A percentile compares a stretch with the other conserved stretches of the same genome.
Evolutionary conservation across 2,797 vertebrate genomes (phyloP).

Genomic region (Delichon dasypus): DNA sequence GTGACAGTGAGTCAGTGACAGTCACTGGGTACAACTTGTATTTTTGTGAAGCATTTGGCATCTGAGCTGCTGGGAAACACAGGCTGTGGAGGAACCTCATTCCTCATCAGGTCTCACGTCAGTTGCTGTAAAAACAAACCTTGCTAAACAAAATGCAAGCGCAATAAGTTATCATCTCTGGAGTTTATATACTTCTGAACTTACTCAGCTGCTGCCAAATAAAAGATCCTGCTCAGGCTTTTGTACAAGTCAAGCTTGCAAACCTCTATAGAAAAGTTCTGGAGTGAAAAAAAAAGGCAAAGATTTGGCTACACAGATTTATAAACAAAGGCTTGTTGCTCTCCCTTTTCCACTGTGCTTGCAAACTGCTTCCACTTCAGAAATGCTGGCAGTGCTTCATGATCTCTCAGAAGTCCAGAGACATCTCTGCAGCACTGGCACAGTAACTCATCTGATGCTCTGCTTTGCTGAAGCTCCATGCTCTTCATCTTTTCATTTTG

Average conservation of each 20-base stretch:
- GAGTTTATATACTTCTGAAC: not conserved
- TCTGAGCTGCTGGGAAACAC: conserved; percentile 49
- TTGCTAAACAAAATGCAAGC: not conserved
- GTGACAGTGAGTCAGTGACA: conserved; percentile 56
- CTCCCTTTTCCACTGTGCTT: not conserved
- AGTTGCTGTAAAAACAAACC: conserved; percentile 24
- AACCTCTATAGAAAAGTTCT: not conserved
- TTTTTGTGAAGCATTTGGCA: conserved; percentile 55
- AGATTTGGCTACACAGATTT: not conserved
- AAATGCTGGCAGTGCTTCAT: not conserved
- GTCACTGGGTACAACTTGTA: conserved; percentile 4
- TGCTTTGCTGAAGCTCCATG: not conserved
- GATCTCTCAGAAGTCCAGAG: not conserved
- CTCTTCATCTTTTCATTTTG: not conserved
- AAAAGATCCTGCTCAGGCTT: not conserved
- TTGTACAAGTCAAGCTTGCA: not conserved
- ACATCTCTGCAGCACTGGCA: not conserved
- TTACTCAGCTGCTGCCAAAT: not conserved
- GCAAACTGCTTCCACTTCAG: not conserved
- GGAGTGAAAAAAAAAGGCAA: not conserved
- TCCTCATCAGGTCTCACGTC: conserved; percentile 30
- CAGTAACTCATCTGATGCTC: not conserved
- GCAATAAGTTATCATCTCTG: not conserved
- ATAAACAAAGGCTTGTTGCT: not conserved
- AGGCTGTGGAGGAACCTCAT: conserved; percentile 16